Evolutionary conservation across 2,888 invertebrate genomes (phyloP).

Genomic region (Volucella inanis): DNA sequence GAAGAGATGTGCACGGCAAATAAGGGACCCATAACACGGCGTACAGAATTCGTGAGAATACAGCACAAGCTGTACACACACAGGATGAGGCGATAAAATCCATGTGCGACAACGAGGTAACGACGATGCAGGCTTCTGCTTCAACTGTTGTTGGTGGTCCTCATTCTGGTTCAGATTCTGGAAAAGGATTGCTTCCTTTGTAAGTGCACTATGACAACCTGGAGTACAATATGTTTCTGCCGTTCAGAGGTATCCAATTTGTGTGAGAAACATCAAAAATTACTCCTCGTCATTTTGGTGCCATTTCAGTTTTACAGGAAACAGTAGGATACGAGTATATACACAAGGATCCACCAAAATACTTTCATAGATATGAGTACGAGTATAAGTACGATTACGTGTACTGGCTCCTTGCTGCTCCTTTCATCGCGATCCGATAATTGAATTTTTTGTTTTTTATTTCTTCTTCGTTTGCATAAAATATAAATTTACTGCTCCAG

Average conservation of each 20-base stretch:
- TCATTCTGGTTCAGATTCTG: no score
- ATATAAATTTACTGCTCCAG: constrained; percentile 59
- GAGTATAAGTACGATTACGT: no score
- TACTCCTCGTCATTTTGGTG: constrained; percentile 42
- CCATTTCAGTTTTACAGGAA: constrained; percentile 34
- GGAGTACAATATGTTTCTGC: not conserved
- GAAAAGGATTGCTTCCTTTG: no score
- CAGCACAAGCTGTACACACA: constrained; percentile 3
- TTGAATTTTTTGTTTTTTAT: constrained; percentile 35
- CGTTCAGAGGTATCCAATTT: constrained; percentile 39
- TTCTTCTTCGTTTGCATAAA: constrained; percentile 46
- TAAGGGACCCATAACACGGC: constrained; percentile 5
- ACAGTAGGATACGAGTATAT: not conserved
- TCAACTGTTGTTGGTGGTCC: not conserved
- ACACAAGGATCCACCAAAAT: constrained; percentile 11
- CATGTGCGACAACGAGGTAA: constrained; percentile 16
- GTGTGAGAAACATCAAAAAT: constrained; percentile 56
- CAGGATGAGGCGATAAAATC: constrained; percentile 32
- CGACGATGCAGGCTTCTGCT: constrained; percentile 14
- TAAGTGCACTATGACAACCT: not conserved
- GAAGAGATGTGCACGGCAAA: constrained; percentile 31
- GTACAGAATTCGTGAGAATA: no score
- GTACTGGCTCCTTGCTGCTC: constrained; percentile 9
- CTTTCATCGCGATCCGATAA: constrained; percentile 45
- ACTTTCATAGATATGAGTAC: not conserved